Evolutionary conservation across 2,888 invertebrate genomes (phyloP).

Genomic region (Ypsolopha sequella): DNA sequence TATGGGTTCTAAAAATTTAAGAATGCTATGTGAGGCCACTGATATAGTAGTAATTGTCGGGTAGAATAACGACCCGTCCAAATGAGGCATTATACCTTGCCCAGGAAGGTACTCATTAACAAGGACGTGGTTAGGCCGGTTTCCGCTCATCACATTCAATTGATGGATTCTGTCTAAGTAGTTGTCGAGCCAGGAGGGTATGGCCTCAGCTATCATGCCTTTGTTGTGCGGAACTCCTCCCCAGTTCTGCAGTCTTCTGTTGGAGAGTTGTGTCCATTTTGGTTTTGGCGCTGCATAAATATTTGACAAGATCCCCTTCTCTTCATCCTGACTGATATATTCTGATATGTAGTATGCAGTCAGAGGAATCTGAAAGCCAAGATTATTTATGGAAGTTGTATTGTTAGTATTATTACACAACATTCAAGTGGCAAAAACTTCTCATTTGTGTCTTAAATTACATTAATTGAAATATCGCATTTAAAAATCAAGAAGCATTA

Average conservation of each 20-base stretch:
- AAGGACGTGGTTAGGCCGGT: conserved; percentile 90
- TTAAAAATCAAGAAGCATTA: too few species aligned
- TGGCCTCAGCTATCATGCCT: conserved; percentile 92
- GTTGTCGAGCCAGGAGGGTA: conserved; percentile 86
- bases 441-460: too few species aligned
- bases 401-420: too few species aligned
- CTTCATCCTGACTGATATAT: conserved; percentile 83
- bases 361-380: conserved; percentile 60
- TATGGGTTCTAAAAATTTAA: conserved; percentile 81
- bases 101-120: conserved; percentile 95
- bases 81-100: conserved; percentile 98
- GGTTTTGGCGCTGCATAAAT: conserved; percentile 89
- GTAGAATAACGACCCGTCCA: conserved; percentile 94
- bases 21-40: conserved; percentile 90
- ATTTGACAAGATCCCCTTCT: conserved; percentile 76
- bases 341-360: conserved; percentile 87
- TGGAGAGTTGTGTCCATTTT: conserved; percentile 94
- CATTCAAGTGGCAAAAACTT: too few species aligned
- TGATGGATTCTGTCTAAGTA: conserved; percentile 79
- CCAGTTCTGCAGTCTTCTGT: conserved; percentile 96
- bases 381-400: too few species aligned
- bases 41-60: conserved; percentile 94
- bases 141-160: conserved; percentile 77
- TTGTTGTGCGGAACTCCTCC: conserved; percentile 95
- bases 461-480: too few species aligned